These are phyloP conservation scores for Campaea margaritaria DNA, from an alignment of 2,888 invertebrate genomes.

Conservation along the genomic window DNA sequence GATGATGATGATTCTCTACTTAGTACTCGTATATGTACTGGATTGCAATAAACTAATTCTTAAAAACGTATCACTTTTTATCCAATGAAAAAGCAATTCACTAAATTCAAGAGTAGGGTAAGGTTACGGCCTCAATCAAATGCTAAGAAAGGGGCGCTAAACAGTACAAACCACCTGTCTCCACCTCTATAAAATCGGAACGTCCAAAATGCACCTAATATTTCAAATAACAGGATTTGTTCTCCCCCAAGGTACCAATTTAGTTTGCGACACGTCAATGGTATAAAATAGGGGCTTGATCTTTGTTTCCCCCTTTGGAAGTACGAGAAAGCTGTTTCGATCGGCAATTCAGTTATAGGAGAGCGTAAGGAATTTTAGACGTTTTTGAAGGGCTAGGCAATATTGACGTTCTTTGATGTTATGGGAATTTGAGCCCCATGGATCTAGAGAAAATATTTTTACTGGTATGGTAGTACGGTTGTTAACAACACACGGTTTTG, in stretches of 20 bases:
- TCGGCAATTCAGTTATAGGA: constrained; percentile 44
- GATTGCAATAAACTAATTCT: too few species aligned
- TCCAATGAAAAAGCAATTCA: not conserved
- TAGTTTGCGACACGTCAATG: constrained; percentile 77
- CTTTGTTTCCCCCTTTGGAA: constrained; percentile 65
- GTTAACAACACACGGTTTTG: too few species aligned
- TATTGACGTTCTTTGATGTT: constrained; percentile 17
- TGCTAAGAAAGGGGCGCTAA: constrained; percentile 7
- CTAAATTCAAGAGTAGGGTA: not conserved
- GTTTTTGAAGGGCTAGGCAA: constrained; percentile 14
- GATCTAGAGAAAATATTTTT: not conserved
- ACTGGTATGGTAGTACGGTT: not conserved
- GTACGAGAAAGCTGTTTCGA: constrained; percentile 62
- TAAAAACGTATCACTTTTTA: too few species aligned
- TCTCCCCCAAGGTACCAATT: constrained; percentile 72
- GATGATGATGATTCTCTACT: too few species aligned
- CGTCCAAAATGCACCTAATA: constrained; percentile 52
- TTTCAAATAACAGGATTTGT: constrained; percentile 72
- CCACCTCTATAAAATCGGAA: constrained; percentile 38
- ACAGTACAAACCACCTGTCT: constrained; percentile 37
- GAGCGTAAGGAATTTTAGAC: constrained; percentile 15
- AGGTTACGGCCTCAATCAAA: not conserved
- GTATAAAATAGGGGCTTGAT: constrained; percentile 65
- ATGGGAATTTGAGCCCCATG: not conserved
- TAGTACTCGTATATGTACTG: too few species aligned